These are phyloP conservation scores for Limonius californicus DNA, from an alignment of 1,140 invertebrate genomes.

Conservation along the genomic window DNA sequence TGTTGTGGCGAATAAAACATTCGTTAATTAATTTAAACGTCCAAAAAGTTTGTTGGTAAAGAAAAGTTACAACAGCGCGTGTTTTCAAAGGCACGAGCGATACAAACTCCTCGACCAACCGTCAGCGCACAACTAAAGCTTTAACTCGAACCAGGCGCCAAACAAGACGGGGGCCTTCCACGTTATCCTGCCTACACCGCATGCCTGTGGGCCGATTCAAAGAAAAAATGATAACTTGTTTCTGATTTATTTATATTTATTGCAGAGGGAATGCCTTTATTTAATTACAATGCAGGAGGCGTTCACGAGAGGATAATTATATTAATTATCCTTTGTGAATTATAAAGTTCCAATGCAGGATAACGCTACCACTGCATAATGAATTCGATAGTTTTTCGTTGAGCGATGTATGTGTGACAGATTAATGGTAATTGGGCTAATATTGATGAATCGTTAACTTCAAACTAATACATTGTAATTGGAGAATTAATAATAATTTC, in stretches of 20 bases:
- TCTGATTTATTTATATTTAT: slow-evolving; percentile 12
- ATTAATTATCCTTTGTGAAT: slow-evolving; percentile 2
- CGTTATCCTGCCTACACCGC: neutral
- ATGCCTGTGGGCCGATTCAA: slow-evolving; percentile 3
- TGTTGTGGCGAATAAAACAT: no score
- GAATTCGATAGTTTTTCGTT: no score
- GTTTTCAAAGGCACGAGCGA: neutral
- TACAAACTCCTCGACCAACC: neutral
- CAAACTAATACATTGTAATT: no score
- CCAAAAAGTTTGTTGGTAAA: no score
- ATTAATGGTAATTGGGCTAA: no score
- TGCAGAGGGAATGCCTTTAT: neutral
- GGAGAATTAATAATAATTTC: no score
- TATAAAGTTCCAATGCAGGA: slow-evolving; percentile 1
- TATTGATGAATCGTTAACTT: no score
- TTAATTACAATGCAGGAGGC: slow-evolving; percentile 9
- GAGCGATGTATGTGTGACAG: no score
- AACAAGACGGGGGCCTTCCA: neutral
- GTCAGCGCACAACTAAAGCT: neutral
- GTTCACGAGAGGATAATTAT: slow-evolving; percentile 4
- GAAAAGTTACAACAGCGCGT: no score
- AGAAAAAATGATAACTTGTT: slow-evolving; percentile 12
- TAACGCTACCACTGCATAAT: no score
- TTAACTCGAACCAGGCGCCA: neutral
- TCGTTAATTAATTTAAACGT: no score